Conservation (phyloP, 2,797 vertebrate species). For the Xenops minutus region DNA sequence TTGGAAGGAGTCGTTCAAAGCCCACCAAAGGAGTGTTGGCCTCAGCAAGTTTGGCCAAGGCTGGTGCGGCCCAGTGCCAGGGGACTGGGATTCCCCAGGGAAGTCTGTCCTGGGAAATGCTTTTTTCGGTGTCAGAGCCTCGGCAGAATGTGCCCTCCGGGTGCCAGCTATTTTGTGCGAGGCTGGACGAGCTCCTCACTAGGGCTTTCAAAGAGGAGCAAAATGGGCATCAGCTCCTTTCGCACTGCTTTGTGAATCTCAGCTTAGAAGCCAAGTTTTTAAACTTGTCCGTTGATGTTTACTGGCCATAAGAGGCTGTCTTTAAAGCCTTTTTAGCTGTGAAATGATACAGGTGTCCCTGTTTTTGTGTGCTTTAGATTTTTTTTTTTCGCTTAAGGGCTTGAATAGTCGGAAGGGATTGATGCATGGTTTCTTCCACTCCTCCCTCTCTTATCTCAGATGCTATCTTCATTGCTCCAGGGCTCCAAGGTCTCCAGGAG, state of each 20-base stretch:
- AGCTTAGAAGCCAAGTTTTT: background rate
- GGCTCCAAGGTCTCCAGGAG: background rate
- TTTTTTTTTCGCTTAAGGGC: background rate
- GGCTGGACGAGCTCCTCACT: accelerated
- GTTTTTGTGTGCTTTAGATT: background rate
- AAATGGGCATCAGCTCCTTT: background rate
- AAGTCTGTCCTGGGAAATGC: background rate
- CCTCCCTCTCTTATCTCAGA: background rate
- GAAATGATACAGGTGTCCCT: background rate
- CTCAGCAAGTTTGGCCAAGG: background rate
- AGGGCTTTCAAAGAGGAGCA: background rate
- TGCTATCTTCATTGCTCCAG: background rate
- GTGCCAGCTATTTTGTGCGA: background rate
- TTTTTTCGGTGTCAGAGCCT: background rate
- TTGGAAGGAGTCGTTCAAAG: background rate
- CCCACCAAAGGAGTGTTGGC: accelerated
- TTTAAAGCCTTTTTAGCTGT: background rate
- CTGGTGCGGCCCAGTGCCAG: background rate
- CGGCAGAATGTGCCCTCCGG: background rate
- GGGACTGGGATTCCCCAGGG: background rate
- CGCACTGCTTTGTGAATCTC: background rate
- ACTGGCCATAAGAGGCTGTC: background rate
- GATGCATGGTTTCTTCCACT: background rate
- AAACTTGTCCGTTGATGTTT: background rate
- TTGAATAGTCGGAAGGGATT: background rate